phyloP scores from a whole-genome alignment of 2,797 vertebrate genomes.

The Nyctibius grandis region DNA sequence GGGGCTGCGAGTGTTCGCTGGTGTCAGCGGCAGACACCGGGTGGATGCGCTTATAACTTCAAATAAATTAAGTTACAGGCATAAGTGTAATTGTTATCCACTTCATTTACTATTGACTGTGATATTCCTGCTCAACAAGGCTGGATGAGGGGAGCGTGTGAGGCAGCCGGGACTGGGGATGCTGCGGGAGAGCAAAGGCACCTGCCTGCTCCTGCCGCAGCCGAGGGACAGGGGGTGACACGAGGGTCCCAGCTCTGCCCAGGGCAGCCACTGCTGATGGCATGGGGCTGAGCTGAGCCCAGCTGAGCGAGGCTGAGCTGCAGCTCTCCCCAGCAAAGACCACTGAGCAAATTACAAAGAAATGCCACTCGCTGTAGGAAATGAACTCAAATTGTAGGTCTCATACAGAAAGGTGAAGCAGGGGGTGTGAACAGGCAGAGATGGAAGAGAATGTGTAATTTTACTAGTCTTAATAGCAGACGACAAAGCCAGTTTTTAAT shows the following conservation, averaged over 20 bases:
- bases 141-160: background rate
- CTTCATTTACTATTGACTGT: background rate
- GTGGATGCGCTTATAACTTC: background rate
- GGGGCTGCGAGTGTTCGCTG: too few species aligned
- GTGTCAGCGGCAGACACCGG: background rate
- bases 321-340: background rate
- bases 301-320: background rate
- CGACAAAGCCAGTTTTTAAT: background rate
- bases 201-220: background rate
- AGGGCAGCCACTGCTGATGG: too few species aligned
- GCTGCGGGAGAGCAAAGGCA: background rate
- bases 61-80: background rate
- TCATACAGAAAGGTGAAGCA: background rate
- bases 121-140: background rate
- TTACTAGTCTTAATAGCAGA: background rate
- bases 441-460: background rate
- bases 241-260: background rate
- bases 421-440: background rate
- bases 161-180: fast-evolving
- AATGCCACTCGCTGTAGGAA: background rate
- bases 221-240: background rate
- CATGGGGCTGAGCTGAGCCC: background rate
- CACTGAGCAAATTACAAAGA: fast-evolving
- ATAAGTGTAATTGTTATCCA: background rate
- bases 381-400: background rate